These are phyloP conservation scores for Brevimyrus niger DNA, from an alignment of 2,113 vertebrate species.

Conservation along the genomic window DNA sequence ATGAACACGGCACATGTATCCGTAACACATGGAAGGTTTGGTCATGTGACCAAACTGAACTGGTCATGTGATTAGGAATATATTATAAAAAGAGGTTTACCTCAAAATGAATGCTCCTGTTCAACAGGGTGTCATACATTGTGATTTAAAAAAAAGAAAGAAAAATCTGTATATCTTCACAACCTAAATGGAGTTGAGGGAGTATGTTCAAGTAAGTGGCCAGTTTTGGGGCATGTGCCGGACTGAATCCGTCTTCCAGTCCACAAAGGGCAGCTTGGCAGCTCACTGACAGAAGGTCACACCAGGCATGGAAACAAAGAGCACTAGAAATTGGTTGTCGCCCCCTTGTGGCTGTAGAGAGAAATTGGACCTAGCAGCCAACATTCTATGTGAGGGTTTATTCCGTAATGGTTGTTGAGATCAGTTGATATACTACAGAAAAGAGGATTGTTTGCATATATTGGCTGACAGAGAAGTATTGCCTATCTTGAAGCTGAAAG, in stretches of 20 bases:
- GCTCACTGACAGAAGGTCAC: constrained; percentile 42
- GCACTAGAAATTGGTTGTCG: constrained; percentile 47
- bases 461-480: constrained; percentile 22
- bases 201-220: neutral
- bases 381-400: neutral
- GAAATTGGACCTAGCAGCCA: constrained; percentile 32
- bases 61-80: neutral
- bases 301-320: constrained; percentile 56
- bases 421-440: constrained; percentile 33
- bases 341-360: constrained; percentile 62
- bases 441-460: constrained; percentile 63
- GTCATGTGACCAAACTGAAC: neutral
- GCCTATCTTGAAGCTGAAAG: constrained; percentile 32
- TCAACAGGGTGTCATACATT: neutral
- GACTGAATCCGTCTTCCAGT: constrained; percentile 34
- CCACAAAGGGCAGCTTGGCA: constrained; percentile 29
- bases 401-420: neutral
- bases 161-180: neutral
- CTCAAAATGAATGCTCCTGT: neutral
- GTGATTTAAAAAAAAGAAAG: neutral
- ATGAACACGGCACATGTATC: neutral
- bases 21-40: neutral
- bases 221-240: neutral
- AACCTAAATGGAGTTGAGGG: neutral
- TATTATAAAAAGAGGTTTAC: neutral